Evolutionary conservation across 2,888 invertebrate species (phyloP), one percentile per base, ranked within the genome.

Genomic region (Limnephilus lunatus): DNA sequence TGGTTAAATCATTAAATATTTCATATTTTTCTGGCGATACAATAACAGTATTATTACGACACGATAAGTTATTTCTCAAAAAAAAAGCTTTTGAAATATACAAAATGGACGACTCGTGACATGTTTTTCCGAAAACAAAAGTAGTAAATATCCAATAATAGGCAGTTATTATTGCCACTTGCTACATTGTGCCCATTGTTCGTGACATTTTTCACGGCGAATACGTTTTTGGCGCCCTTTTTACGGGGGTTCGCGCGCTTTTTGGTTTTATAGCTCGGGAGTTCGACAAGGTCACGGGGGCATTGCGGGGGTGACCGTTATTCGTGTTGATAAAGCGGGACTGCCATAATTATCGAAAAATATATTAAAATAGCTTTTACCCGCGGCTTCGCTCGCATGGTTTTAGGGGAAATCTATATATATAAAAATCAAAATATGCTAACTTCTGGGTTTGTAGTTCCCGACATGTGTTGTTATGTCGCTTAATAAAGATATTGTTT

Each of bases 141-240:
- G 53, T 68, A 19, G 53, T 68, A 68, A 68, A 68, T 68, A 68
- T 15, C 53, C 53, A 68, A 68, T 68, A 68, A 68, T 68, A 68
- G 53, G 53, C 53, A 68, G 53, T 68, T 68, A 68, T 68, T 68
- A 68, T 68, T 68, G 5, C 53, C 53, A 68, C 53, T 68, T 68
- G 53, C 53, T 68, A 68, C 53, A 68, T 25, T 68, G 19, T 68
- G 53, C 25, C 53, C 32, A 83, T 32, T 83, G 32, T 83, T 83
- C 30, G 30, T 83, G 32, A 31, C 14, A 83, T 35, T 83, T 83
- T 83, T 83, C 35, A 14, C 32, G 83, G 14, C 83, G 83, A 83
- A 31, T 32, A 31, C 31, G 83, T 83, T 83, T 83, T 83, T 35
- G 83, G 35, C 83, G 19, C 83, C 32, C 83, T 83, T 83, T 83